Evolutionary conservation across 2,797 vertebrate species (phyloP).

Genomic region (Bucorvus abyssinicus): DNA sequence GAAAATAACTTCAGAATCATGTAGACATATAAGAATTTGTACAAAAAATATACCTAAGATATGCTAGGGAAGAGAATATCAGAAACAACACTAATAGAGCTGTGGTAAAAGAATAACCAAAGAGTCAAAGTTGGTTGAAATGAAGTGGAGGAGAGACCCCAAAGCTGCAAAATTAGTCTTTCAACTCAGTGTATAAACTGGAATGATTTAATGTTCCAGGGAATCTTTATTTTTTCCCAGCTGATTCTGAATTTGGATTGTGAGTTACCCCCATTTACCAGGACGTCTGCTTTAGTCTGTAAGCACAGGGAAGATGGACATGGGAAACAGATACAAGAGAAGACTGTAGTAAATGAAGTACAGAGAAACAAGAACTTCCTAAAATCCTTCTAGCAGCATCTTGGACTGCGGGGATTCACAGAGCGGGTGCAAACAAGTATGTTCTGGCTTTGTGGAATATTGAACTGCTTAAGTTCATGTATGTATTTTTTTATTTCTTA

Average conservation of each 20-base stretch:
- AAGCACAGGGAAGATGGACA: background rate
- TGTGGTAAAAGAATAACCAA: background rate
- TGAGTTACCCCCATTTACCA: background rate
- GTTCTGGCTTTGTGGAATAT: background rate
- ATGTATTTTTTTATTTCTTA: background rate
- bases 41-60: background rate
- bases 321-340: background rate
- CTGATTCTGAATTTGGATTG: background rate
- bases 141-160: rapidly evolving
- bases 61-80: background rate
- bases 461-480: background rate
- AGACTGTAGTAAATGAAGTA: background rate
- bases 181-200: background rate
- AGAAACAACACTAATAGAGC: background rate
- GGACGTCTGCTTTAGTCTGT: background rate
- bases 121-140: background rate
- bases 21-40: background rate
- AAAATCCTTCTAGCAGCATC: background rate
- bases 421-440: background rate
- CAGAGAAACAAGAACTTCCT: background rate
- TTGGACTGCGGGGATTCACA: background rate
- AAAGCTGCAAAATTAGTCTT: background rate
- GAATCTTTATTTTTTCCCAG: background rate
- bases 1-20: background rate
- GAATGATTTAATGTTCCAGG: background rate